These are phyloP conservation scores for Sylvilagus bachmani DNA, from an alignment of 2,113 vertebrate genomes.

Conservation along the genomic window DNA sequence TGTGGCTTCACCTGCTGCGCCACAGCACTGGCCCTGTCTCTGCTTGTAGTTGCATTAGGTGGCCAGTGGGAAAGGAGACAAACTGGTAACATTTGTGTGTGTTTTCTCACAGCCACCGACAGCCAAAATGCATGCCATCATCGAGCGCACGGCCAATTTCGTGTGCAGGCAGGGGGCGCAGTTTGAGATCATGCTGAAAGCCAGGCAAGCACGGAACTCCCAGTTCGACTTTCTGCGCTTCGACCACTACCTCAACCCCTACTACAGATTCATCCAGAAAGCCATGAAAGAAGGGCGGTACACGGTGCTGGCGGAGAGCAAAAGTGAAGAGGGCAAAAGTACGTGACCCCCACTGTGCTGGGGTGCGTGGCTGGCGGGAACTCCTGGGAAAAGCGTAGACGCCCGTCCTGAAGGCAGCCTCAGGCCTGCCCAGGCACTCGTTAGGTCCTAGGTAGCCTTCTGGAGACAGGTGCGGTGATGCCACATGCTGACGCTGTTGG, in stretches of 20 bases:
- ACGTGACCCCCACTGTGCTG: slow-evolving; percentile 61
- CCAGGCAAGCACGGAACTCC: slow-evolving; percentile 97
- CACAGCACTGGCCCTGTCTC: neutral
- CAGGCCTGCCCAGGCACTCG: neutral
- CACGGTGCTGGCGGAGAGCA: slow-evolving; percentile 86
- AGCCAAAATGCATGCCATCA: slow-evolving; percentile 98
- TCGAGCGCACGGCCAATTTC: slow-evolving; percentile 97
- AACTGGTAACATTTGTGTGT: neutral
- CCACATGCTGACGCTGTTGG: neutral
- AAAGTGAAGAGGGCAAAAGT: slow-evolving; percentile 91
- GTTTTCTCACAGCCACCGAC: slow-evolving; percentile 93
- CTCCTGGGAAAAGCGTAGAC: accelerated
- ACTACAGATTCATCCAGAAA: slow-evolving; percentile 98
- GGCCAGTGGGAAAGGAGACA: neutral
- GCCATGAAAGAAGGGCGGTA: slow-evolving; percentile 98
- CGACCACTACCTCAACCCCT: slow-evolving; percentile 99
- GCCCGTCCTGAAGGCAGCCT: neutral
- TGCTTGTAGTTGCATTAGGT: no score
- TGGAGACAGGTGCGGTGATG: neutral
- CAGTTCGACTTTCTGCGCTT: slow-evolving; percentile 99
- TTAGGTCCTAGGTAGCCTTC: neutral
- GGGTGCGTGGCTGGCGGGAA: accelerated
- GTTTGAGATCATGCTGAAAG: slow-evolving; percentile 99
- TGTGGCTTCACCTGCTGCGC: no score
- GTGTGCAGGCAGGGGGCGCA: slow-evolving; percentile 98